Base-by-base conservation (phyloP, 2,797 vertebrate species). In the Spinibarbus caldwelli region DNA sequence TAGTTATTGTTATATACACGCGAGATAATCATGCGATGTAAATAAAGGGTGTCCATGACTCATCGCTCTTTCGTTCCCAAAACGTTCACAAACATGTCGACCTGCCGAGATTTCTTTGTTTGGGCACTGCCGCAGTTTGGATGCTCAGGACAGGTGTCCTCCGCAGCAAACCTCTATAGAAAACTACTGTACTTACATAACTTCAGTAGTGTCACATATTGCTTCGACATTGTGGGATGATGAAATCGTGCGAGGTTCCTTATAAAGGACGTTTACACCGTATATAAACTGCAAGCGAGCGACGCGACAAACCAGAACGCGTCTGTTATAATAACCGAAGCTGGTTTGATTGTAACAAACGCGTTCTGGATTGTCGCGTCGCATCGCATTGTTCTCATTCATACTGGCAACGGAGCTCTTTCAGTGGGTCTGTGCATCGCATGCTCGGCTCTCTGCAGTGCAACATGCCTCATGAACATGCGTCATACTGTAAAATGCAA, bases 111-210 rank as follows among this genome's bases (percentile, higher is more conserved):
- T 73, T 70, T 84, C 84, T 86, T 86, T 88, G 86, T 85, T 87
- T 66, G 45, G 23, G 79, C 75, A 68, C 57, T 79, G 52, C 73
- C 80, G 67, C 80, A 85, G 36, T 78, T 87, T 75, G 52, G 71
- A 89, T 87, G 80, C 67, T 80, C 36, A 77, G 43, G 82, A 85
- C 72, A 85, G 82, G 84, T 88, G 84, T 86, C 76, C 77, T 73
- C 80, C 66, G 80, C 88, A 83, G 52, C 87, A 54, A 47, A 49
- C 67, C 49, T 57, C 67, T 41, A 47, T 79, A 62, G 36, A 41
- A 45, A 38, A 43, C 26, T 59, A 68, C 68, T 26, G 3, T 71
- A 75, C 29, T 76, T 80, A 76, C 76, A 83, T 80, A 76, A 84
- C 43, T 80, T 70, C n/a, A 72, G n/a, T 67, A 67, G 36, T 66